These are phyloP conservation scores for Knipowitschia caucasica DNA, from an alignment of 2,797 vertebrate species.

Conservation along the genomic window DNA sequence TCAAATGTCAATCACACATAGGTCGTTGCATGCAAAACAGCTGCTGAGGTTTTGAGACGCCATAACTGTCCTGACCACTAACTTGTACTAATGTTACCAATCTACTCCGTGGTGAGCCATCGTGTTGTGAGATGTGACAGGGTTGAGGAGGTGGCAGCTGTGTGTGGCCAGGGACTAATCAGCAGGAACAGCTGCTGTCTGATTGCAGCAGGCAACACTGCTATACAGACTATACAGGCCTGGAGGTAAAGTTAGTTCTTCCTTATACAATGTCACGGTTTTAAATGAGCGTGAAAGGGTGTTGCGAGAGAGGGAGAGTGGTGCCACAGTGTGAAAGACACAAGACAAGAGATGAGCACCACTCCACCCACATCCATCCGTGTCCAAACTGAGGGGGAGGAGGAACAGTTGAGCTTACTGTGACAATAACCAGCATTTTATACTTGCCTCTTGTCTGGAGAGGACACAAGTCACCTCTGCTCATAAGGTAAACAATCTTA, in stretches of 20 bases:
- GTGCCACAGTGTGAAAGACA: neutral
- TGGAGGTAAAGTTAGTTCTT: slow-evolving; percentile 9
- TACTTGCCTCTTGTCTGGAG: slow-evolving; percentile 42
- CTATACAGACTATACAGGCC: no score
- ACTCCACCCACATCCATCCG: slow-evolving; percentile 69
- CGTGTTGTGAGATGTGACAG: slow-evolving; percentile 1
- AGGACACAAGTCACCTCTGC: slow-evolving; percentile 34
- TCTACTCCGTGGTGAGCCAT: no score
- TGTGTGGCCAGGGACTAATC: slow-evolving; percentile 40
- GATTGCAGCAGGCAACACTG: slow-evolving; percentile 34
- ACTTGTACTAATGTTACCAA: no score
- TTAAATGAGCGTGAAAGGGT: slow-evolving; percentile 36
- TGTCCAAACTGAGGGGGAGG: slow-evolving; percentile 71
- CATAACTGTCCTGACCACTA: no score
- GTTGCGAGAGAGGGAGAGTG: slow-evolving; percentile 27
- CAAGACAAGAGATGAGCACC: slow-evolving; percentile 51
- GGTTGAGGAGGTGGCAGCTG: slow-evolving; percentile 28
- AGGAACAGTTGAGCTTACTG: slow-evolving; percentile 59
- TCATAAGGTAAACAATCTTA: slow-evolving; percentile 55
- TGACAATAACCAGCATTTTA: slow-evolving; percentile 54
- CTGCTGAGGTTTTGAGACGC: no score
- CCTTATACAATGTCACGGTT: slow-evolving; percentile 37
- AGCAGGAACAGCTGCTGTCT: slow-evolving; percentile 54
- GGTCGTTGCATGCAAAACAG: no score
- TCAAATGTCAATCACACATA: no score